phyloP scores from a whole-genome alignment of 2,113 vertebrate genomes.

The Channa maculata region DNA sequence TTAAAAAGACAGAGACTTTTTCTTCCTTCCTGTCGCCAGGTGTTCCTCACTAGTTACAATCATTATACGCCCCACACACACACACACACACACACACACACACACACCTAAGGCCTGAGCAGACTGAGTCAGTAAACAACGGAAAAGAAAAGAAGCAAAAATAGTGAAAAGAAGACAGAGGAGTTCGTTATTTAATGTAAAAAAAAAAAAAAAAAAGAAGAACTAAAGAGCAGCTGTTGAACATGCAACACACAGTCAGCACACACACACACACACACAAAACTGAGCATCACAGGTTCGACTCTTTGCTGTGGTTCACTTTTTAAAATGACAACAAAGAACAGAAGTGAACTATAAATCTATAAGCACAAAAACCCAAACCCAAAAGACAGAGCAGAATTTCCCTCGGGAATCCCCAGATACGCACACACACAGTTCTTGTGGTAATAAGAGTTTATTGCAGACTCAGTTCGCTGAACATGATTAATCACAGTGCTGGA shows the following conservation, averaged over 20 bases:
- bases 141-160: slow-evolving; percentile 9
- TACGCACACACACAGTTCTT: neutral
- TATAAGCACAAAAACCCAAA: slow-evolving; percentile 16
- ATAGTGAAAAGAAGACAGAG: neutral
- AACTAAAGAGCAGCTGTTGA: slow-evolving; percentile 20
- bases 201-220: slow-evolving; percentile 20
- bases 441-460: slow-evolving; percentile 73
- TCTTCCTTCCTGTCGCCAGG: slow-evolving; percentile 53
- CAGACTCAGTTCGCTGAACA: slow-evolving; percentile 52
- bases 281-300: neutral
- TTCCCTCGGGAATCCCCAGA: slow-evolving; percentile 51
- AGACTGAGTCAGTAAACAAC: slow-evolving; percentile 38
- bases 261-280: neutral
- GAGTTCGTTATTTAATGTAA: slow-evolving; percentile 2
- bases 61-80: neutral
- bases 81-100: neutral
- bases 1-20: slow-evolving; percentile 11
- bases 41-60: slow-evolving; percentile 58
- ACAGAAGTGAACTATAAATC: neutral
- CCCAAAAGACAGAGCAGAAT: slow-evolving; percentile 12
- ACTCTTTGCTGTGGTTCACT: neutral
- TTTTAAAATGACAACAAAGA: slow-evolving; percentile 8
- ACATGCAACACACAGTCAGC: neutral
- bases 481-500: slow-evolving; percentile 66
- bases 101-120: slow-evolving; percentile 30